These are phyloP conservation scores for Andricus quercusramuli DNA, from an alignment of 2,888 invertebrate species.

Conservation along the genomic window DNA sequence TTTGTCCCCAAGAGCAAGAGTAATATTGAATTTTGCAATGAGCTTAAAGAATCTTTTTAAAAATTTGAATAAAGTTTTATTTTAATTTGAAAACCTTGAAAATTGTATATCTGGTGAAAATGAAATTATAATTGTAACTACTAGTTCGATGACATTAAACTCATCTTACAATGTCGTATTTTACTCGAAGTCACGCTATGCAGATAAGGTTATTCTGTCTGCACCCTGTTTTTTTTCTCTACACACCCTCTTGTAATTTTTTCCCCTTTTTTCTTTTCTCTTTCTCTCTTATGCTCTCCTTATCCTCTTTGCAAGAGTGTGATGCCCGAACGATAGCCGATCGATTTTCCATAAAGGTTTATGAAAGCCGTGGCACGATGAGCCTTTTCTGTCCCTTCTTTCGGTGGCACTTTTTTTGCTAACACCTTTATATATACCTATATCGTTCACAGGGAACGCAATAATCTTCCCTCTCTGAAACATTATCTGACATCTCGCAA, in stretches of 20 bases:
- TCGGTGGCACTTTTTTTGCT: constrained; percentile 1
- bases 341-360: constrained; percentile 70
- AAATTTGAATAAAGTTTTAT: too few relatives aligned
- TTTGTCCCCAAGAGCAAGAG: neutral
- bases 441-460: constrained; percentile 14
- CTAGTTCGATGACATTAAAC: neutral
- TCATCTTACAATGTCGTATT: neutral
- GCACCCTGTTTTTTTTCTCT: neutral
- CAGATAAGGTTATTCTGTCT: neutral
- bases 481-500: constrained; percentile 26
- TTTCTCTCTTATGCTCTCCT: constrained; percentile 25
- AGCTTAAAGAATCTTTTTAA: neutral
- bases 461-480: constrained; percentile 27
- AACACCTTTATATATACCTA: constrained; percentile 22
- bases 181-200: neutral
- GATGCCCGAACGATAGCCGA: constrained; percentile 66
- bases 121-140: neutral
- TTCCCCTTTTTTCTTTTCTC: constrained; percentile 41
- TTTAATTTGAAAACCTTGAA: neutral
- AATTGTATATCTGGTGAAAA: neutral
- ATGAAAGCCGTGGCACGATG: constrained; percentile 60
- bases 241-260: constrained; percentile 46
- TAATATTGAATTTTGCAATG: neutral
- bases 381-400: constrained; percentile 51
- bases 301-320: constrained; percentile 55